Evolutionary conservation across 1,140 invertebrate genomes (phyloP).

Genomic region (Neodiprion fabricii): DNA sequence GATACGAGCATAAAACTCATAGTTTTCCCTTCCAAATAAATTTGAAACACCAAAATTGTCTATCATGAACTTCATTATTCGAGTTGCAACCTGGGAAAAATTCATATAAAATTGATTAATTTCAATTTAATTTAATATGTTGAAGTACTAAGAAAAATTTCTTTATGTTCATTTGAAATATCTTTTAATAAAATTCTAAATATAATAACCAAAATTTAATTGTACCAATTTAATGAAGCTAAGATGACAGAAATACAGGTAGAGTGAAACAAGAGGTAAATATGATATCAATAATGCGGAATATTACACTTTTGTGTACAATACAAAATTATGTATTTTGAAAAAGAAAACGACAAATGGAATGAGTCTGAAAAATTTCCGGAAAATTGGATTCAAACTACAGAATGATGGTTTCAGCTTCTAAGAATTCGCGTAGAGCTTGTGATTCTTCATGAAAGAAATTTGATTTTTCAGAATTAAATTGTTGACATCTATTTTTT

Average conservation of each 20-base stretch:
- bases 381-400: not conserved
- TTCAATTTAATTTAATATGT: no score
- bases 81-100: conserved; percentile 79
- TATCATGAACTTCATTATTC: conserved; percentile 94
- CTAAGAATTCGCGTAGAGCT: conserved; percentile 7
- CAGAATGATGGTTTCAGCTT: not conserved
- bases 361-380: not conserved
- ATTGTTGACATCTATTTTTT: not conserved
- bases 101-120: no score
- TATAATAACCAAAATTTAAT: not conserved
- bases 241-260: not conserved
- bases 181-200: no score
- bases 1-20: conserved; percentile 95
- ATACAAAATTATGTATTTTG: conserved; percentile 17
- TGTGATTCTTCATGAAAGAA: not conserved
- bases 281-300: no score
- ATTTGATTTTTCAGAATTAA: no score
- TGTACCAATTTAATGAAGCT: not conserved
- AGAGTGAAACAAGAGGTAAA: not conserved
- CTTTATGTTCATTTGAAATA: no score
- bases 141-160: no score
- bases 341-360: not conserved
- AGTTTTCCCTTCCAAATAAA: conserved; percentile 94
- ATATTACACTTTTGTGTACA: not conserved
- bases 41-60: conserved; percentile 96